Evolutionary conservation across 2,888 invertebrate genomes (phyloP), one percentile per base, ranked within the genome.

Genomic region (Plebejus anna): DNA sequence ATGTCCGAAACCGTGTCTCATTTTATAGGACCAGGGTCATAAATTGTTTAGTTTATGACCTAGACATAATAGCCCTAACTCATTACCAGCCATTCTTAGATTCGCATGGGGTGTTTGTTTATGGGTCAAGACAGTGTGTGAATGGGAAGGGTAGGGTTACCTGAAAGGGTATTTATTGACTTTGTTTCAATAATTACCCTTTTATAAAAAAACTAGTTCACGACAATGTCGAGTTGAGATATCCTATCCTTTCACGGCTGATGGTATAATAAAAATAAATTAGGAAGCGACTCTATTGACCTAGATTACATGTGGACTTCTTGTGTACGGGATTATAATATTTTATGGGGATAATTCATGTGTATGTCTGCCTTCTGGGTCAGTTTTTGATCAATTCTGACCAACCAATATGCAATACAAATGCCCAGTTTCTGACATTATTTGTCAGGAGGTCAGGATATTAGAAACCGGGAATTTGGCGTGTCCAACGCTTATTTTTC

Each of bases 111-210:
- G 87, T 88, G 86, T 88, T 88, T 90, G 89, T 89, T 90, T 89
- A 88, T 90, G 91, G 93, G 92, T 92, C 93, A 93, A 92, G 90
- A 84, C 89, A 92, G 89, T 87, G 90, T 92, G 92, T 86, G 91
- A 92, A 88, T 85, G 80, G 78, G 79, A 70, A 78, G 71, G 79
- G 80, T 85, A 84, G 84, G 87, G 85, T 79, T 78, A 78, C 51
- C 72, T 72, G 59, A 77, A 77, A 11, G 32, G 75, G 76, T 77
- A 51, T 51, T 70, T 75, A 70, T 70, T 51, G 51, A 55, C 72
- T 75, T 77, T 77, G 75, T 76, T 71, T 59, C 59, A 71, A 72
- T 61, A 71, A 73, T 73, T 73, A 76, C 55, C 76, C 28, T 59
- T 71, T 70, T 42, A 22, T 55, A 55, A 55, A 16, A 16, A 32